Evolutionary conservation across 1,140 invertebrate species (phyloP).

Genomic region (Hydropsyche tenuis): DNA sequence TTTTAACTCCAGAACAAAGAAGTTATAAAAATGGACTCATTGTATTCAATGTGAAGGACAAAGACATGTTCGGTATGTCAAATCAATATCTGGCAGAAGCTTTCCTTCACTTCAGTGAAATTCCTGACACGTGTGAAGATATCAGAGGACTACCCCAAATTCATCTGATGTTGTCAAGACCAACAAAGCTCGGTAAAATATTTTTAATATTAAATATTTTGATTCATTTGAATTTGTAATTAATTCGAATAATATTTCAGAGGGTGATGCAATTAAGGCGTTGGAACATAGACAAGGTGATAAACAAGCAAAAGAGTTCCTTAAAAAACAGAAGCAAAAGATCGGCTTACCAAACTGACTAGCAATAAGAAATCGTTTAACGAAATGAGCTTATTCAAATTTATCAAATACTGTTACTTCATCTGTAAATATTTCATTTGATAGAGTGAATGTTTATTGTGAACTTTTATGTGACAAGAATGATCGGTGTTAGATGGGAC

Average conservation of each 20-base stretch:
- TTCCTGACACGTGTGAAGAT: slow-evolving; percentile 68
- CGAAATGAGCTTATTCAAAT: background rate
- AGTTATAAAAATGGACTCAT: slow-evolving; percentile 75
- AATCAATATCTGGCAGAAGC: slow-evolving; percentile 95
- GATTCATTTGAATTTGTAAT: slow-evolving; percentile 17
- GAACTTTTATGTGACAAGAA: too few relatives aligned
- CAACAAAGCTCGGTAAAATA: slow-evolving; percentile 73
- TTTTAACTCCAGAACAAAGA: slow-evolving; percentile 75
- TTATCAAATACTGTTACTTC: too few relatives aligned
- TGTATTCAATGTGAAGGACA: slow-evolving; percentile 92
- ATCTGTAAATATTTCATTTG: too few relatives aligned
- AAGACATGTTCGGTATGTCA: slow-evolving; percentile 87
- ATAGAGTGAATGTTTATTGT: too few relatives aligned
- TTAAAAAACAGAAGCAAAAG: slow-evolving; percentile 81
- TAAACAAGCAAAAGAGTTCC: slow-evolving; percentile 87
- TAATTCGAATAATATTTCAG: slow-evolving; percentile 61
- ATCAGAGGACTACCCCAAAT: slow-evolving; percentile 75
- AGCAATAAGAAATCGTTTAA: slow-evolving; percentile 21
- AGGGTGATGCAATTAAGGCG: slow-evolving; percentile 77
- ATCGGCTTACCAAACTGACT: slow-evolving; percentile 53
- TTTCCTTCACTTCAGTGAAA: slow-evolving; percentile 80
- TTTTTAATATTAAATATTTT: slow-evolving; percentile 1
- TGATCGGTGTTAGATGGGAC: too few relatives aligned
- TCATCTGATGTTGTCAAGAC: slow-evolving; percentile 80
- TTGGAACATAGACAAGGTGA: slow-evolving; percentile 86